phyloP scores from a whole-genome alignment of 2,888 invertebrate species.

The Capitulum mitella region DNA sequence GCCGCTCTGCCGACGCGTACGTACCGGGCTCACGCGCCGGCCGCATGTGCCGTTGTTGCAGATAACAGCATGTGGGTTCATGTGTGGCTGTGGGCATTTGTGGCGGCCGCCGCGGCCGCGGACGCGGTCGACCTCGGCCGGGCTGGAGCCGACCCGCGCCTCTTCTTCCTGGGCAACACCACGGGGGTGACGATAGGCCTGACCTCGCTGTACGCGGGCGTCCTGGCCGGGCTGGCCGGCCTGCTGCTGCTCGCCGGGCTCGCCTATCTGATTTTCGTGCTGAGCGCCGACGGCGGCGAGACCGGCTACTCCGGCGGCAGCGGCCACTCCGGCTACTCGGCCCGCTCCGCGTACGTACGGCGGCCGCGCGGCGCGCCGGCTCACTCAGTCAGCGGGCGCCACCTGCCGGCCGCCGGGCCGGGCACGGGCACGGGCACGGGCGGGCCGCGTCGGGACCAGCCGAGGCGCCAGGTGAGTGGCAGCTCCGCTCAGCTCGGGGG shows the following conservation, averaged over 20 bases:
- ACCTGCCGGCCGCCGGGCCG: neutral
- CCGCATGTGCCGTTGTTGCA: neutral
- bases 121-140: neutral
- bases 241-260: constrained; percentile 1
- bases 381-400: no score
- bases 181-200: neutral
- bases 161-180: constrained; percentile 8
- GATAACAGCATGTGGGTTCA: constrained; percentile 4
- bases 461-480: neutral
- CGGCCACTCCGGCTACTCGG: neutral
- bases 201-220: neutral
- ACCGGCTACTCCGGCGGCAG: neutral
- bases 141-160: neutral
- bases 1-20: neutral
- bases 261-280: neutral
- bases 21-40: neutral
- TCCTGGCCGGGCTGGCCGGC: neutral
- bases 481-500: no score
- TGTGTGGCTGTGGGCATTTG: neutral
- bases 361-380: neutral
- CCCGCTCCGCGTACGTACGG: constrained; percentile 2
- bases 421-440: no score
- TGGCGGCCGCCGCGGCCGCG: neutral
- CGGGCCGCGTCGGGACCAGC: no score
- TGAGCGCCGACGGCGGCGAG: neutral